Base-by-base conservation (phyloP, 1,140 invertebrate genomes). In the Anadara kagoshimensis region DNA sequence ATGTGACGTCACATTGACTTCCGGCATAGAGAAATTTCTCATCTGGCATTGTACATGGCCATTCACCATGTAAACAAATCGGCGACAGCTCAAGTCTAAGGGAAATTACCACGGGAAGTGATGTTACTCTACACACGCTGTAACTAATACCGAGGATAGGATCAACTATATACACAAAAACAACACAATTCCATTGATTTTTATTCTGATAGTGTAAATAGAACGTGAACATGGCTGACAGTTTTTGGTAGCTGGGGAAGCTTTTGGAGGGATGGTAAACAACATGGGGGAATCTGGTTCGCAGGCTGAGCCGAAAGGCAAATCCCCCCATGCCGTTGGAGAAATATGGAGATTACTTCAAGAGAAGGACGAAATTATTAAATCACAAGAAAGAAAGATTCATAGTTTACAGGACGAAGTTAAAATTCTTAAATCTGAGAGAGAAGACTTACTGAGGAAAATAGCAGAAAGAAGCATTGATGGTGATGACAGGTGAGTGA, bases 331-430 rank as follows among this genome's bases (percentile, higher is more conserved):
- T 64, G 51, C 44, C n/a, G 51, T 64, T 45, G 62, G 51, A 22
- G 62, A 53, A 53, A 36, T 64, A 47, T 64, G 62, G 62, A 64
- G 51, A 64, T 64, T 64, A 36, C 45, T 64, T 18, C 24, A 64
- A 41, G 26, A 36, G 5, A 64, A 64, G 41, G 62, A 64, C n/a
- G 18, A 47, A 22, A 64, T 64, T n/a, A 64, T 64, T 36, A 47
- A 64, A 36, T 64, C 62, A 16, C 62, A 64, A 41, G 51, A 47
- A 18, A 47, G 51, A 20, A 26, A 51, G 41, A 64, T 64, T 8
- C 26, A 64, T 26, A 51, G 62, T 51, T 36, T 64, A 20, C 49
- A 53, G 12, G 47, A 45, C 1, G 62, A 29, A 20, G 26, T 64
- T 8, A 5, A n/a, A 4, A 45, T 36, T 20, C 26, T 64, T 14